These are phyloP conservation scores for Callorhinus ursinus DNA, from an alignment of 2,113 vertebrate species.

Conservation along the genomic window DNA sequence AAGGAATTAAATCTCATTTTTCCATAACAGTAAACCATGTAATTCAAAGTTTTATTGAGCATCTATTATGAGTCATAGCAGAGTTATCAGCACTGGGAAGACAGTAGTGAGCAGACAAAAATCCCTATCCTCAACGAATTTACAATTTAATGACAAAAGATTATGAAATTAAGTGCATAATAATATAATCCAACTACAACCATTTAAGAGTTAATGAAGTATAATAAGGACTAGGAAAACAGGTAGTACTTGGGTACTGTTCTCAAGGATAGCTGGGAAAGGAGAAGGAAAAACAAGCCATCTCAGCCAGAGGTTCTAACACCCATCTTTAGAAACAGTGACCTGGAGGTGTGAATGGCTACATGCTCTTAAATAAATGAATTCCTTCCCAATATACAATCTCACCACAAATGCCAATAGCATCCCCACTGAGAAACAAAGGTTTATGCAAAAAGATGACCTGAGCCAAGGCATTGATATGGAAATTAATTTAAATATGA, in stretches of 20 bases:
- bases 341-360: not conserved
- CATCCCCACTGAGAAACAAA: not conserved
- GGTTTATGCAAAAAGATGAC: not conserved
- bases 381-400: not conserved
- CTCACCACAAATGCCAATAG: constrained; percentile 1
- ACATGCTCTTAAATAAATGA: not conserved
- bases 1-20: constrained; percentile 11
- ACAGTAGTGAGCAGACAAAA: not conserved
- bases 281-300: not conserved
- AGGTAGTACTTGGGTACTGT: not conserved
- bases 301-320: not conserved
- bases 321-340: not conserved
- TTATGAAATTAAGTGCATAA: constrained; percentile 27
- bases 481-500: constrained; percentile 43
- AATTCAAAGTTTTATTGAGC: constrained; percentile 26
- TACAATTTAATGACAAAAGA: constrained; percentile 40
- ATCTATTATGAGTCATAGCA: constrained; percentile 20
- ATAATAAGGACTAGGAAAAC: not conserved
- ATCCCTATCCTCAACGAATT: not conserved
- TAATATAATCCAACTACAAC: not conserved
- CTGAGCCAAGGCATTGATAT: not conserved
- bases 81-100: constrained; percentile 22
- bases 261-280: not conserved
- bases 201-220: constrained; percentile 9
- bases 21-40: constrained; percentile 3